phyloP scores from a whole-genome alignment of 1,140 invertebrate genomes.

The Hypsibius dujardini region DNA sequence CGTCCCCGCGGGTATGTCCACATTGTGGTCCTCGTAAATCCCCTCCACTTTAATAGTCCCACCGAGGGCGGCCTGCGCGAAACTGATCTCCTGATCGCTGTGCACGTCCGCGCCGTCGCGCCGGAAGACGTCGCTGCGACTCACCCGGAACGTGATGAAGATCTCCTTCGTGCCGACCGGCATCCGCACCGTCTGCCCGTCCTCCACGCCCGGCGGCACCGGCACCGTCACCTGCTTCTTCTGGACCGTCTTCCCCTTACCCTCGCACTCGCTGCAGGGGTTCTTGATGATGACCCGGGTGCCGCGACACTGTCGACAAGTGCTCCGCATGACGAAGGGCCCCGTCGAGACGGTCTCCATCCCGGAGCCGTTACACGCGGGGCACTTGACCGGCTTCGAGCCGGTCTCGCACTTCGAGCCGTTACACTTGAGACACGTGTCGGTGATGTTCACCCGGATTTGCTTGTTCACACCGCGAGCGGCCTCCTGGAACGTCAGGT shows the following conservation, averaged over 20 bases:
- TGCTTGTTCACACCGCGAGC: constrained; percentile 88
- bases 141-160: constrained; percentile 73
- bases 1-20: too few species aligned
- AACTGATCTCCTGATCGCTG: constrained; percentile 61
- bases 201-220: constrained; percentile 87
- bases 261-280: constrained; percentile 78
- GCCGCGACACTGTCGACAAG: constrained; percentile 81
- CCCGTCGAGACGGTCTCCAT: constrained; percentile 75
- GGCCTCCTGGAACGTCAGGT: constrained; percentile 82
- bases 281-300: constrained; percentile 62
- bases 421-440: constrained; percentile 70
- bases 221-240: constrained; percentile 72
- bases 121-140: constrained; percentile 71
- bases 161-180: constrained; percentile 69
- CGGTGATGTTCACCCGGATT: constrained; percentile 70
- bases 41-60: constrained; percentile 60
- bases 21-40: too few species aligned
- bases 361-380: constrained; percentile 89
- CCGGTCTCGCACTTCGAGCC: constrained; percentile 69
- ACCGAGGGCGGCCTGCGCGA: constrained; percentile 80
- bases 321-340: constrained; percentile 89
- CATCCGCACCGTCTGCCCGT: constrained; percentile 87
- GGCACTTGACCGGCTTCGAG: constrained; percentile 64
- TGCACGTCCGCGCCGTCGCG: constrained; percentile 85
- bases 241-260: constrained; percentile 76